phyloP scores from a whole-genome alignment of 2,113 vertebrate genomes.

The Tinamus guttatus region DNA sequence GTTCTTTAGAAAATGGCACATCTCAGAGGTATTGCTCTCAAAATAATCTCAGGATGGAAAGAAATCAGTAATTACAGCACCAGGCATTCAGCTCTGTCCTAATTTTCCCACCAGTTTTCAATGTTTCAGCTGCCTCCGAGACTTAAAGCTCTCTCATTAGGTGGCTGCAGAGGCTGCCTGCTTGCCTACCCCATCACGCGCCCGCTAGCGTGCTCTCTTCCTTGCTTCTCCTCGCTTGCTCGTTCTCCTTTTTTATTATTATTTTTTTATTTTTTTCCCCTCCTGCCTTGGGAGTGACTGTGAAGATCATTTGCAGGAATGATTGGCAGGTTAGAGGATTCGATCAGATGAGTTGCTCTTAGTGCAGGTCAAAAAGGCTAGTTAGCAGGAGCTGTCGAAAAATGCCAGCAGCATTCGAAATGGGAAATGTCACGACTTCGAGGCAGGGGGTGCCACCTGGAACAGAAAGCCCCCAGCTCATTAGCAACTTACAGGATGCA shows the following conservation, averaged over 20 bases:
- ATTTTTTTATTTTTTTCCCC: not conserved
- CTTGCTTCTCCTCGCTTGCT: not conserved
- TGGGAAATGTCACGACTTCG: slow-evolving; percentile 85
- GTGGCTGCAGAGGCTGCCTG: slow-evolving; percentile 77
- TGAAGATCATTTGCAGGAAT: slow-evolving; percentile 83
- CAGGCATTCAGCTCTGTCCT: slow-evolving; percentile 81
- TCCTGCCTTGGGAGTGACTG: slow-evolving; percentile 85
- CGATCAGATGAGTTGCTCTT: slow-evolving; percentile 88
- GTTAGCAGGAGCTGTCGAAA: slow-evolving; percentile 87
- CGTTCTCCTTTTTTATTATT: not conserved
- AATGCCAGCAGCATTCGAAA: slow-evolving; percentile 85
- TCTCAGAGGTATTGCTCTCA: slow-evolving; percentile 79
- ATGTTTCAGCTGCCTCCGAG: slow-evolving; percentile 81
- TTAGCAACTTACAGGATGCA: slow-evolving; percentile 86
- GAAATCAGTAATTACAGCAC: slow-evolving; percentile 79
- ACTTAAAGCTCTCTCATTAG: slow-evolving; percentile 84
- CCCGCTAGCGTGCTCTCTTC: slow-evolving; percentile 44
- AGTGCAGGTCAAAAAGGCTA: slow-evolving; percentile 86
- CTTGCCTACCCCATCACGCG: slow-evolving; percentile 75
- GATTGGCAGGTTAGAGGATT: slow-evolving; percentile 89
- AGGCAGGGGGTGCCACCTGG: slow-evolving; percentile 88
- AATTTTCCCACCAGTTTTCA: slow-evolving; percentile 83
- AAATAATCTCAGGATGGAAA: slow-evolving; percentile 78
- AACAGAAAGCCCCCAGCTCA: slow-evolving; percentile 87
- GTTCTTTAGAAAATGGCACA: slow-evolving; percentile 76